Conservation (phyloP, 2,888 invertebrate species). For the Microctonus hyperodae region DNA sequence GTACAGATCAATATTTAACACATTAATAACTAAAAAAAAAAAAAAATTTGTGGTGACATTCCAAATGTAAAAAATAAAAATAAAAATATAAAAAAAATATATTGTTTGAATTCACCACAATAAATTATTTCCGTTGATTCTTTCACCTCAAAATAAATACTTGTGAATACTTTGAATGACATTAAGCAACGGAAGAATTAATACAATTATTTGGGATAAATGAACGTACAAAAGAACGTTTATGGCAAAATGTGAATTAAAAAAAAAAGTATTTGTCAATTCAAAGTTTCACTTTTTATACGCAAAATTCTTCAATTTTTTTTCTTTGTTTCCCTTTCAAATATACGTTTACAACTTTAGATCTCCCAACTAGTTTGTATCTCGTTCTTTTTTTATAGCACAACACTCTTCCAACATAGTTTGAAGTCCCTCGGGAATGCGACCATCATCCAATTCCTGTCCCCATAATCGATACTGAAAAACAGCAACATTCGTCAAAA, state of each 20-base stretch:
- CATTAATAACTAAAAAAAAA: too few species aligned
- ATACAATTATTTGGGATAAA: too few species aligned
- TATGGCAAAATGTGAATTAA: neutral
- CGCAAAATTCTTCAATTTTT: neutral
- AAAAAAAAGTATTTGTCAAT: too few species aligned
- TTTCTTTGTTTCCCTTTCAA: neutral
- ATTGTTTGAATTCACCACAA: too few species aligned
- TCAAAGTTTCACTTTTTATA: neutral
- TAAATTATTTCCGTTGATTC: neutral
- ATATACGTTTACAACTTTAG: conserved; percentile 8
- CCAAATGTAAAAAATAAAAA: neutral
- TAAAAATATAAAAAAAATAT: neutral
- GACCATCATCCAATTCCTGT: conserved; percentile 81
- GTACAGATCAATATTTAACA: neutral
- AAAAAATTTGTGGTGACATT: too few species aligned
- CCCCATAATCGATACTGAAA: conserved; percentile 83
- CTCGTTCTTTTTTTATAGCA: conserved; percentile 72
- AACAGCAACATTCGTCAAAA: neutral
- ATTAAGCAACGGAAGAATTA: too few species aligned
- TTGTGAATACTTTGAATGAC: neutral
- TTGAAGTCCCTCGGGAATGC: conserved; percentile 80
- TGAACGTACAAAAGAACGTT: too few species aligned
- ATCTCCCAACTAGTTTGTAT: conserved; percentile 39
- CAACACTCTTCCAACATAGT: conserved; percentile 78
- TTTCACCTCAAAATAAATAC: too few species aligned